Base-by-base conservation (phyloP, 2,888 invertebrate genomes). In the Tenthredo scrophulariae region DNA sequence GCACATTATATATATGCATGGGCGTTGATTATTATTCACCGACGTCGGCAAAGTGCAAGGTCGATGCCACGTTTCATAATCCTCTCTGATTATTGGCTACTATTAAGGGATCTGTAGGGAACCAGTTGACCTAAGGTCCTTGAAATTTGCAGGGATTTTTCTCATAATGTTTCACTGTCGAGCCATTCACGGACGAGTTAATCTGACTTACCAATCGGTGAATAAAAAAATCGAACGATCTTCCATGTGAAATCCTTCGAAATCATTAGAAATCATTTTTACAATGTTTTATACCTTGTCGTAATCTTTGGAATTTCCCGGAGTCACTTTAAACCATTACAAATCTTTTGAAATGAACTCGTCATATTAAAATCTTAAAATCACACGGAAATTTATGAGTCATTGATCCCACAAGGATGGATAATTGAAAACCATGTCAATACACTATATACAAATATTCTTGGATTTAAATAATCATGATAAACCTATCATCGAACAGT, bases 21-120 rank as follows among this genome's bases (percentile, higher is more conserved):
- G n/a, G 26, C 77, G 75, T 22, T 29, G n/a, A 7, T 74, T 26
- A 75, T 40, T n/a, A 22, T 62, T 58, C 37, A 75, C 29, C 29
- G n/a, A 22, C 46, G 18, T 50, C 33, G 29, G 74, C 33, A 33
- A 84, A 1, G 84, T 74, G 84, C 54, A 50, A 62, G 40, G 46
- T 50, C 43, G 40, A 46, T 74, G 74, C 43, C 74, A 46, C 74
- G 43, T 74, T 43, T 46, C 15, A 65, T 33, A n/a, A 22, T 74
- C 50, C 84, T 10, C 84, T n/a, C 54, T 50, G 84, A 84, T 84
- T 84, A 74, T 74, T 72, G 70, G 29, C 70, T 84, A 70, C 84
- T 74, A 70, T 74, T 74, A 74, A 33, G 33, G 13, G 33, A 29
- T 29, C 33, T 18, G 1, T 7, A 54, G 29, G 26, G 40, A 43